Evolutionary conservation across 2,113 vertebrate species (phyloP).

Genomic region (Vicugna pacos): DNA sequence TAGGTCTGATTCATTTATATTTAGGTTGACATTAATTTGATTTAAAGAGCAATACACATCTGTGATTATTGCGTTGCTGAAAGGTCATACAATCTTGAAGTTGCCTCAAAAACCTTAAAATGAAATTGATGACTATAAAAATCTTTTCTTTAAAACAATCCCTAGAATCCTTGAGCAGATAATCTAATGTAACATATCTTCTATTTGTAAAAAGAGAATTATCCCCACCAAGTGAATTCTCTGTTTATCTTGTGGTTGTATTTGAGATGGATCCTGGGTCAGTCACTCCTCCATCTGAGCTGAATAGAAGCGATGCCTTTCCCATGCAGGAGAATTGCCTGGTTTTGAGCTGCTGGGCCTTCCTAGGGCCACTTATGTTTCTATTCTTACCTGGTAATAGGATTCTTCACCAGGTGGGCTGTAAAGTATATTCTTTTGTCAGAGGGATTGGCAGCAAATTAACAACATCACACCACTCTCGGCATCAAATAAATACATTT

Average conservation of each 20-base stretch:
- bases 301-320: neutral
- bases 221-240: neutral
- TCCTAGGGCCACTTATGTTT: neutral
- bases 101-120: neutral
- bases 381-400: neutral
- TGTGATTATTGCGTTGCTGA: slow-evolving; percentile 3
- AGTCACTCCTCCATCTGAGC: neutral
- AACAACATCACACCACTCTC: neutral
- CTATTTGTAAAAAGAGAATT: neutral
- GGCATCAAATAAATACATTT: neutral
- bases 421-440: neutral
- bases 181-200: neutral
- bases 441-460: neutral
- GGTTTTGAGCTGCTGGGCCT: neutral
- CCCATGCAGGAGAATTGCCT: neutral
- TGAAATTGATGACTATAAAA: neutral
- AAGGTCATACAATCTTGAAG: slow-evolving; percentile 31
- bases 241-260: neutral
- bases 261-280: neutral
- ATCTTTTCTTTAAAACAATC: slow-evolving; percentile 7
- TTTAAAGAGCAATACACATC: slow-evolving; percentile 36
- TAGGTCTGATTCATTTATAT: slow-evolving; percentile 53
- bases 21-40: slow-evolving; percentile 63
- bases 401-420: neutral
- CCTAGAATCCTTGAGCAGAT: neutral